Percentiles rank a stretch among this genome's conserved stretches.
phyloP scores from a whole-genome alignment of 2,797 vertebrate genomes.

The Onychomys torridus region DNA sequence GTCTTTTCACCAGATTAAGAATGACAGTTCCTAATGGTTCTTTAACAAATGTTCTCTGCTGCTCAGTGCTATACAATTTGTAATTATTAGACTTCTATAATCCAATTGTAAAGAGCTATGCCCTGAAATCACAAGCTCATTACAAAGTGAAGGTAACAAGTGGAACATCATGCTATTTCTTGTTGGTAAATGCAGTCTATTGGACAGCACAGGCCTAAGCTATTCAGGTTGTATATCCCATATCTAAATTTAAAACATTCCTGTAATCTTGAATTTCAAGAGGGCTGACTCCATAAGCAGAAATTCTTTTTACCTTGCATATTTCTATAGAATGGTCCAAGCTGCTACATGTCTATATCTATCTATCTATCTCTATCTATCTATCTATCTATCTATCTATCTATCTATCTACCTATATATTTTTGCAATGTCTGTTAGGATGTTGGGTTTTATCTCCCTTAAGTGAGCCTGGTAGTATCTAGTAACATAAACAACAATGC shows the following conservation, averaged over 20 bases:
- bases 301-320: background rate
- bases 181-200: slow-evolving; percentile 8
- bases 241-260: background rate
- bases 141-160: slow-evolving; percentile 61
- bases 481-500: slow-evolving; percentile 23
- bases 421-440: background rate
- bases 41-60: slow-evolving; percentile 51
- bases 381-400: too few relatives aligned
- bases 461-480: background rate
- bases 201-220: background rate
- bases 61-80: slow-evolving; percentile 3
- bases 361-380: too few relatives aligned
- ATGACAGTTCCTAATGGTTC: slow-evolving; percentile 36
- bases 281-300: background rate
- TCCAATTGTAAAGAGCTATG: slow-evolving; percentile 29
- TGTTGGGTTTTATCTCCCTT: background rate
- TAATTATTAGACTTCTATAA: slow-evolving; percentile 67
- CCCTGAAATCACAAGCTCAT: slow-evolving; percentile 64
- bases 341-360: too few relatives aligned
- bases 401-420: too few relatives aligned
- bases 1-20: slow-evolving; percentile 65
- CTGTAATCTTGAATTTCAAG: background rate
- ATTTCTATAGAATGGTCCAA: slow-evolving; percentile 10
- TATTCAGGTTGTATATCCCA: background rate
- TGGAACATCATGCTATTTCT: background rate